A percentile compares a stretch with the other conserved stretches of the same genome.
These are phyloP conservation scores for Pangasianodon hypophthalmus DNA, from an alignment of 2,113 vertebrate species.

Conservation along the genomic window DNA sequence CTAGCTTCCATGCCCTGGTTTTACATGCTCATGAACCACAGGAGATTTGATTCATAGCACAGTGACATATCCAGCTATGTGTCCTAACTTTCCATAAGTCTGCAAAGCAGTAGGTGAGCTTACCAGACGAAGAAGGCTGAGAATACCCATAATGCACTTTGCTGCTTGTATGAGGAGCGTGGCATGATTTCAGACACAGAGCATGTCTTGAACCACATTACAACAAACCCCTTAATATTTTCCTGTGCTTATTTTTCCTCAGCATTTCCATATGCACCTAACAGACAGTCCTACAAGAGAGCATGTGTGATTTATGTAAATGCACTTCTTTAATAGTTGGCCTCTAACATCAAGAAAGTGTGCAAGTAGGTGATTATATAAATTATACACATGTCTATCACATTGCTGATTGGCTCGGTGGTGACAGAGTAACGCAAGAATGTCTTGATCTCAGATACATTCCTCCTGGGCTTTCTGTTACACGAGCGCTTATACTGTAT, in stretches of 20 bases:
- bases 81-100: neutral
- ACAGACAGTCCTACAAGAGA: too few species aligned
- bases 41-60: neutral
- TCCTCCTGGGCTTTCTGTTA: conserved; percentile 6
- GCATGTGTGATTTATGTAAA: neutral
- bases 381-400: neutral
- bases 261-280: neutral
- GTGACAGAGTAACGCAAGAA: conserved; percentile 28
- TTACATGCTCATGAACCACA: neutral
- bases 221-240: neutral
- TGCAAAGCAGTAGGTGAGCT: neutral
- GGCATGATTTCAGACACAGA: neutral
- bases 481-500: neutral
- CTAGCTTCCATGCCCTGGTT: neutral
- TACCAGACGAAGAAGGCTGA: neutral
- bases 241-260: neutral
- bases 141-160: neutral
- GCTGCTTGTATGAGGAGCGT: neutral
- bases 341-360: neutral
- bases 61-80: neutral
- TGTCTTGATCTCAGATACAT: conserved; percentile 47
- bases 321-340: neutral
- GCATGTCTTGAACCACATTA: too few species aligned
- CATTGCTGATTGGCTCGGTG: conserved; percentile 29
- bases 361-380: conserved; percentile 20